These are phyloP conservation scores for Antennarius striatus DNA, from an alignment of 2,113 vertebrate genomes.

Conservation along the genomic window DNA sequence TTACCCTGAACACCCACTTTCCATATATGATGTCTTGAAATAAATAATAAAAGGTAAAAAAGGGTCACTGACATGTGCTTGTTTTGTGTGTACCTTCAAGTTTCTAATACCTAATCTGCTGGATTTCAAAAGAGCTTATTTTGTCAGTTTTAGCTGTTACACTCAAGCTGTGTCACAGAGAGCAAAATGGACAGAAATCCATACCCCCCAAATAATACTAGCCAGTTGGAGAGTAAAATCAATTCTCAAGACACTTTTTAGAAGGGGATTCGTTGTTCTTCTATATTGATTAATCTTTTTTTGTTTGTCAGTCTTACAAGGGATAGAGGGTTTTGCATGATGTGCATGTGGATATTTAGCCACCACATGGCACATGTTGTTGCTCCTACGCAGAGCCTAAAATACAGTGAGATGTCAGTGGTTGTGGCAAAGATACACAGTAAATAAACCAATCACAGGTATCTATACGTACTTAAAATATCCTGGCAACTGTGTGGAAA, in stretches of 20 bases:
- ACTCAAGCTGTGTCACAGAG: constrained; percentile 35
- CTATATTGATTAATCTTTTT: constrained; percentile 31
- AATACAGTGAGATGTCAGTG: constrained; percentile 28
- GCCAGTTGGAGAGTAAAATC: constrained; percentile 47
- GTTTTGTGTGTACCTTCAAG: constrained; percentile 7
- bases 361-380: constrained; percentile 58
- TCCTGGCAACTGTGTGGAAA: background rate
- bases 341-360: constrained; percentile 21
- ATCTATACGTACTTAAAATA: constrained; percentile 29
- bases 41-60: constrained; percentile 7
- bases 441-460: constrained; percentile 50
- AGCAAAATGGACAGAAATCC: constrained; percentile 64
- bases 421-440: constrained; percentile 21
- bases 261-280: constrained; percentile 20
- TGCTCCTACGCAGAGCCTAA: constrained; percentile 38
- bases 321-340: constrained; percentile 5
- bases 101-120: constrained; percentile 17
- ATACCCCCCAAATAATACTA: constrained; percentile 52
- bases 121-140: constrained; percentile 55
- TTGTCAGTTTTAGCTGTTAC: constrained; percentile 35
- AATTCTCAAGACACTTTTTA: constrained; percentile 41
- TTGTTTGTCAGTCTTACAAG: constrained; percentile 30
- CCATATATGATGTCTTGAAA: constrained; percentile 31
- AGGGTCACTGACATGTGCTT: constrained; percentile 24
- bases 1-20: constrained; percentile 29